Conservation (phyloP, 1,140 invertebrate genomes). For the Liolophura sinensis region DNA sequence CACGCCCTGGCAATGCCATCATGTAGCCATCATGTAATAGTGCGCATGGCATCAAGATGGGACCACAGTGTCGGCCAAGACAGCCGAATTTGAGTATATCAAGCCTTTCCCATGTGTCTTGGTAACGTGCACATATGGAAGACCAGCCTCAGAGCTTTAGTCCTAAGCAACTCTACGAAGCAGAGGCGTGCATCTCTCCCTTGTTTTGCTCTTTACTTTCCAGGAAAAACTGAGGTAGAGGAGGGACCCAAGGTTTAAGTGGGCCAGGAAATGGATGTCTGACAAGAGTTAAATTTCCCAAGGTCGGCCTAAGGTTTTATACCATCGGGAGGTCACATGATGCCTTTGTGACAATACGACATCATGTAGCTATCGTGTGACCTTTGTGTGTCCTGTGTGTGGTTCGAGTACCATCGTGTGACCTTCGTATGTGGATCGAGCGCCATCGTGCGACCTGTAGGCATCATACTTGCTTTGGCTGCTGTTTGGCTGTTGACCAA, state of each 20-base stretch:
- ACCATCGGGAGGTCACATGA: too few species aligned
- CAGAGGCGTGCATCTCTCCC: neutral
- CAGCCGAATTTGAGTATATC: slow-evolving; percentile 18
- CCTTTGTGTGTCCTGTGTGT: neutral
- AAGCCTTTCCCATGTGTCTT: slow-evolving; percentile 12
- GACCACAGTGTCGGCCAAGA: slow-evolving; percentile 17
- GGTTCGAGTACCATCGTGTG: slow-evolving; percentile 8
- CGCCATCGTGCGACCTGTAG: too few species aligned
- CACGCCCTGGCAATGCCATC: neutral
- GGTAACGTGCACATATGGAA: slow-evolving; percentile 12
- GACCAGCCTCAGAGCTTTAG: slow-evolving; percentile 10
- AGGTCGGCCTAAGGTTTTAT: too few species aligned
- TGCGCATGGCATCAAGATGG: slow-evolving; percentile 14
- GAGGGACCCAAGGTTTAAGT: too few species aligned
- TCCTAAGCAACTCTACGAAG: slow-evolving; percentile 7
- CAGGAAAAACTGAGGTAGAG: too few species aligned
- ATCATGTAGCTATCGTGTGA: slow-evolving; percentile 3
- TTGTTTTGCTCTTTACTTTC: too few species aligned
- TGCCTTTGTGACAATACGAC: slow-evolving; percentile 9
- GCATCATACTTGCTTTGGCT: slow-evolving; percentile 15
- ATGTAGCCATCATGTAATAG: too few species aligned
- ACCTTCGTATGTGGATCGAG: too few species aligned
- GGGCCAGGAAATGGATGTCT: too few species aligned
- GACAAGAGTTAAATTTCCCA: too few species aligned
- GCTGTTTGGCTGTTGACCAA: slow-evolving; percentile 12